These are phyloP conservation scores for Anas platyrhynchos DNA, from an alignment of 2,113 vertebrate species.

Conservation along the genomic window DNA sequence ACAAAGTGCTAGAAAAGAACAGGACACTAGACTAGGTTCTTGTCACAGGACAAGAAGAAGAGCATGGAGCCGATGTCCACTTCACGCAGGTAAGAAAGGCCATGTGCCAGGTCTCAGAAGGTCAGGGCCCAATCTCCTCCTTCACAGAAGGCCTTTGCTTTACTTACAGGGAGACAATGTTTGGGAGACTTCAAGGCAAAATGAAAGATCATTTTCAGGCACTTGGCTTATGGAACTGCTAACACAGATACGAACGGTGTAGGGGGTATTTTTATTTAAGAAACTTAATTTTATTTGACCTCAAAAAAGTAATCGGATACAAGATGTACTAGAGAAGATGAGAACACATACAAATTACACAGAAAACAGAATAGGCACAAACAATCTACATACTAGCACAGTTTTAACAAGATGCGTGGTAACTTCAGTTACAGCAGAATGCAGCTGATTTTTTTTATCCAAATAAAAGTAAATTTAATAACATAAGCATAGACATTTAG, in stretches of 20 bases:
- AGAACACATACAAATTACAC: background rate
- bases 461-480: background rate
- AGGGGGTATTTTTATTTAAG: background rate
- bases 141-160: background rate
- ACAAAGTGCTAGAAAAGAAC: background rate
- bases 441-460: background rate
- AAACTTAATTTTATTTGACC: background rate
- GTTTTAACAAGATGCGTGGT: background rate
- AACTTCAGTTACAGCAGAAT: background rate
- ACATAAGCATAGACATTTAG: background rate
- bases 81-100: background rate
- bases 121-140: background rate
- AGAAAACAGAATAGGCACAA: background rate
- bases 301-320: background rate
- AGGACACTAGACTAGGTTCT: background rate
- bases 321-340: background rate
- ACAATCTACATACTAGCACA: background rate
- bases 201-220: background rate
- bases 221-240: background rate
- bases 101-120: background rate
- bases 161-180: background rate
- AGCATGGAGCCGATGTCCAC: background rate
- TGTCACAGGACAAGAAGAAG: accelerated
- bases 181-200: background rate
- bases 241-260: background rate